Conservation (phyloP, 2,888 invertebrate genomes). For the Drosophila yooni region DNA sequence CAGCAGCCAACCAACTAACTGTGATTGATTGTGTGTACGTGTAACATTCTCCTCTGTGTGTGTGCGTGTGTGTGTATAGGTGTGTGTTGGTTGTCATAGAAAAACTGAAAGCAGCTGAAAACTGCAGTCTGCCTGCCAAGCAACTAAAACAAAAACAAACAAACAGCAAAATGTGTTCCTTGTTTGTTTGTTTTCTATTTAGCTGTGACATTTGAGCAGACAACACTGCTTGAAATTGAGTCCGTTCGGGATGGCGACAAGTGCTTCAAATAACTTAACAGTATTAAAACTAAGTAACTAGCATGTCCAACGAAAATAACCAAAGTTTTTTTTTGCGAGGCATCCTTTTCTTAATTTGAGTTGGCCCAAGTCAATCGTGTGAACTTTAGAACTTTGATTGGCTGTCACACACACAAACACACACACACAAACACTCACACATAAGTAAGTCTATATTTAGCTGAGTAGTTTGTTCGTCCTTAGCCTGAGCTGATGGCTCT, state of each 20-base stretch:
- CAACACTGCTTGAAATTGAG: constrained; percentile 43
- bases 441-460: constrained; percentile 8
- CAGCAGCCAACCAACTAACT: constrained; percentile 47
- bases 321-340: constrained; percentile 51
- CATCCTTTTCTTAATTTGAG: constrained; percentile 70
- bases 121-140: constrained; percentile 22
- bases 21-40: constrained; percentile 67
- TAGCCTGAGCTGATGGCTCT: background rate
- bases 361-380: constrained; percentile 72
- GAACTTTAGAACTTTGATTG: constrained; percentile 78
- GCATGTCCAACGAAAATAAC: constrained; percentile 47
- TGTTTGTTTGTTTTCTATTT: constrained; percentile 4
- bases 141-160: constrained; percentile 5
- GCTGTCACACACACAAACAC: constrained; percentile 28
- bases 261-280: background rate
- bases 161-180: constrained; percentile 1
- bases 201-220: constrained; percentile 17
- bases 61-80: constrained; percentile 7
- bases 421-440: background rate
- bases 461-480: background rate
- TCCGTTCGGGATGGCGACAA: constrained; percentile 30
- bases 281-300: constrained; percentile 31
- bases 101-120: constrained; percentile 24
- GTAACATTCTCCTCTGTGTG: constrained; percentile 7
- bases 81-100: constrained; percentile 12